Evolutionary conservation across 2,888 invertebrate genomes (phyloP).

Genomic region (Thymelicus acteon): DNA sequence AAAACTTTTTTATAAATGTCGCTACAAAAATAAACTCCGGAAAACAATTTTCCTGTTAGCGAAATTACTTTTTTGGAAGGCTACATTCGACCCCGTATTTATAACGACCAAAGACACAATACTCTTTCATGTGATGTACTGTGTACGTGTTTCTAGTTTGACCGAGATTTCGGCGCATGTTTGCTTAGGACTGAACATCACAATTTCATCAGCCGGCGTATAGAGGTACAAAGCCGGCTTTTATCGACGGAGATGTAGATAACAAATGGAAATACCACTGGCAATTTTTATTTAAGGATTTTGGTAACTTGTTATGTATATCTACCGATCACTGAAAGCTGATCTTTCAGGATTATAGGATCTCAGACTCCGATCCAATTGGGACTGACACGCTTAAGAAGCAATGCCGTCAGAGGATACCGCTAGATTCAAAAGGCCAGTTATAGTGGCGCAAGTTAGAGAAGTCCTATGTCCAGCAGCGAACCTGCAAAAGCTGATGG

Average conservation of each 20-base stretch:
- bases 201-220: slow-evolving; percentile 28
- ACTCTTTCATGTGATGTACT: slow-evolving; percentile 29
- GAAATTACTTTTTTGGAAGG: slow-evolving; percentile 34
- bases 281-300: too few relatives aligned
- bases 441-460: too few relatives aligned
- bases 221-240: background rate
- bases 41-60: slow-evolving; percentile 21
- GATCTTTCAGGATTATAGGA: too few relatives aligned
- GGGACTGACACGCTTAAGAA: too few relatives aligned
- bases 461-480: too few relatives aligned
- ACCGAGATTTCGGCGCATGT: slow-evolving; percentile 27
- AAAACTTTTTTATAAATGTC: background rate
- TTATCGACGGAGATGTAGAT: background rate
- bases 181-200: slow-evolving; percentile 33
- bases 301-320: too few relatives aligned
- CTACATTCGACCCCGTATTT: slow-evolving; percentile 16
- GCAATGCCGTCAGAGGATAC: too few relatives aligned
- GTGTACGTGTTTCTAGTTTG: slow-evolving; percentile 23
- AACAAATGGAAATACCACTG: too few relatives aligned
- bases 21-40: background rate
- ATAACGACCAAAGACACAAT: slow-evolving; percentile 30
- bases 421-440: too few relatives aligned
- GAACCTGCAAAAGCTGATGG: too few relatives aligned
- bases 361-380: too few relatives aligned
- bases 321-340: too few relatives aligned